These are phyloP conservation scores for Sisor rabdophorus DNA, from an alignment of 2,113 vertebrate species.

Conservation along the genomic window DNA sequence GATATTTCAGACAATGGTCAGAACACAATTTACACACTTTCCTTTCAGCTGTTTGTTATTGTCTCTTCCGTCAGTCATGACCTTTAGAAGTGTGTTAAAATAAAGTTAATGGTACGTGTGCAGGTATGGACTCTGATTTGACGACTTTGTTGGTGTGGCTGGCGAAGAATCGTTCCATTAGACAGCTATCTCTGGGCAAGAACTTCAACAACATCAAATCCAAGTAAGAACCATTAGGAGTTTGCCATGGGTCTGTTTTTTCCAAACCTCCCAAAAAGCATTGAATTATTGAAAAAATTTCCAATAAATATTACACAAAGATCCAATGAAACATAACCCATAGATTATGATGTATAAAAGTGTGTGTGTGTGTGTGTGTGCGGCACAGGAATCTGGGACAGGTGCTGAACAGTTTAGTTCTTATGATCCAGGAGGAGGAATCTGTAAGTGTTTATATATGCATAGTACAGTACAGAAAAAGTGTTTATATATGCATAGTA, in stretches of 20 bases:
- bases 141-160: slow-evolving; percentile 93
- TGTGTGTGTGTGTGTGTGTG: slow-evolving; percentile 51
- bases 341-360: too few relatives aligned
- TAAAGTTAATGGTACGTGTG: neutral
- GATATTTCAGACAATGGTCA: slow-evolving; percentile 98
- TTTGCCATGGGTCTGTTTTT: neutral
- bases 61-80: neutral
- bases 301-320: too few relatives aligned
- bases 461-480: too few relatives aligned
- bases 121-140: slow-evolving; percentile 90
- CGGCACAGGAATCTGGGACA: slow-evolving; percentile 84
- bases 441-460: slow-evolving; percentile 76
- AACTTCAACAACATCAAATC: slow-evolving; percentile 99
- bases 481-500: too few relatives aligned
- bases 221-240: slow-evolving; percentile 71
- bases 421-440: slow-evolving; percentile 97
- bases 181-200: slow-evolving; percentile 88
- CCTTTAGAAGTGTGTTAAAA: neutral
- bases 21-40: slow-evolving; percentile 35
- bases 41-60: neutral
- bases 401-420: slow-evolving; percentile 90
- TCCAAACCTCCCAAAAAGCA: neutral
- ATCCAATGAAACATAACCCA: too few relatives aligned
- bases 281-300: neutral
- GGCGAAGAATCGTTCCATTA: slow-evolving; percentile 92